A percentile compares a stretch with the other conserved stretches of the same genome.
Conservation (phyloP, 2,113 vertebrate species). For the Vidua chalybeata region DNA sequence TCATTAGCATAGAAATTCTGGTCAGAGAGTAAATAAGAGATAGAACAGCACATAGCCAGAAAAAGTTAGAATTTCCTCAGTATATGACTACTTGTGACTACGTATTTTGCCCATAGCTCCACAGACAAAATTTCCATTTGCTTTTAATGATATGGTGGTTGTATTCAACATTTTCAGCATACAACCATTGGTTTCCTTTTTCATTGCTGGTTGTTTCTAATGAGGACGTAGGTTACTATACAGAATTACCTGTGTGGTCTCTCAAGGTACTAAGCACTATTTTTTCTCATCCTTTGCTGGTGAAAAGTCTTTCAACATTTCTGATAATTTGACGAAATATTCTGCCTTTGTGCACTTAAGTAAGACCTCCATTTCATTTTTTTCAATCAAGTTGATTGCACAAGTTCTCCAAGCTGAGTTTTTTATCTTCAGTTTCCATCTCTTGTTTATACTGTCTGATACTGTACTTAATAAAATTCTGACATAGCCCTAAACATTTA, state of each 20-base stretch:
- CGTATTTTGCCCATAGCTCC: not conserved
- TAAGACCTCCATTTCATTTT: not conserved
- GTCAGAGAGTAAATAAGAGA: not conserved
- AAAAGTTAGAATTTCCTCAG: not conserved
- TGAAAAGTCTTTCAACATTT: constrained; percentile 38
- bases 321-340: constrained; percentile 17
- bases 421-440: constrained; percentile 24
- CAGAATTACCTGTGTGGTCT: constrained; percentile 18
- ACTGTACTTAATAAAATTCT: not conserved
- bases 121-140: not conserved
- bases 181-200: not conserved
- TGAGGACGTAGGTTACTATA: not conserved
- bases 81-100: not conserved
- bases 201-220: not conserved
- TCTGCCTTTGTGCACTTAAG: not conserved
- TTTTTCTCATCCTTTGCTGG: not conserved
- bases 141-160: not conserved
- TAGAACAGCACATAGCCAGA: not conserved
- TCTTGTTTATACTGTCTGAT: constrained; percentile 12
- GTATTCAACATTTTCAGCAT: not conserved
- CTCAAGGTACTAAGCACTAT: not conserved
- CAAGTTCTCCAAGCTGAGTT: not conserved
- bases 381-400: not conserved
- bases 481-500: not conserved
- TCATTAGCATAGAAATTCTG: not conserved